Evolutionary conservation across 2,113 vertebrate species (phyloP), one percentile per base, ranked within the genome.

Genomic region (Arothron firmamentum): DNA sequence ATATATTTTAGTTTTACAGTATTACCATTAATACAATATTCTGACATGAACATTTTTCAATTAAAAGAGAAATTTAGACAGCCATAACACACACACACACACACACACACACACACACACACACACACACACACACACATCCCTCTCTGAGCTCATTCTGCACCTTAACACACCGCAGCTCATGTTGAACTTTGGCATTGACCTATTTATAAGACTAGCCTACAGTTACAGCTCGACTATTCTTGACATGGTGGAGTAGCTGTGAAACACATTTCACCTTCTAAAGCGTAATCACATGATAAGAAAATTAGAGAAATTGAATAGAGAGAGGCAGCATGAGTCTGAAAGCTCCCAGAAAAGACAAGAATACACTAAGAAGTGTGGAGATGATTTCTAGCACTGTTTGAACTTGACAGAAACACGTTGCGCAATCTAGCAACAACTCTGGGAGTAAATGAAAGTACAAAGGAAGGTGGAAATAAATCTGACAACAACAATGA

Each of bases 211-310:
- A 88, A 72, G 76, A 61, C 48, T 74, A 84, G 85, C 82, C 28
- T 88, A 84, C 80, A 76, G 82, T 87, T 86, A 87, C 88, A 83
- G 76, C 79, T 23, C 1, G 65, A 80, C 81, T 87, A 88, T 87
- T 87, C 75, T 75, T 85, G 83, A 83, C 73, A 59, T 59, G 46
- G 52, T 68, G 51, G 48, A 77, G 67, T 48, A 68, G 59, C 75
- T 75, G 69, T 72, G 53, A 72, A 66, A 75, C 60, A 52, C 79
- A 80, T 80, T 71, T 79, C 70, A 3, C 65, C 78, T 76, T 84
- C 64, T 72, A 63, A 81, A 55, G 63, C 12, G 10, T 74, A 72
- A 67, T 76, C 52, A 74, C 59, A 63, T 66, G 78, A 76, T 28
- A 53, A 20, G 16, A 72, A 45, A 66, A 63, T 18, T 2, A 49